Base-by-base conservation (phyloP, 2,797 vertebrate genomes). In the Orestias chungarensis region DNA sequence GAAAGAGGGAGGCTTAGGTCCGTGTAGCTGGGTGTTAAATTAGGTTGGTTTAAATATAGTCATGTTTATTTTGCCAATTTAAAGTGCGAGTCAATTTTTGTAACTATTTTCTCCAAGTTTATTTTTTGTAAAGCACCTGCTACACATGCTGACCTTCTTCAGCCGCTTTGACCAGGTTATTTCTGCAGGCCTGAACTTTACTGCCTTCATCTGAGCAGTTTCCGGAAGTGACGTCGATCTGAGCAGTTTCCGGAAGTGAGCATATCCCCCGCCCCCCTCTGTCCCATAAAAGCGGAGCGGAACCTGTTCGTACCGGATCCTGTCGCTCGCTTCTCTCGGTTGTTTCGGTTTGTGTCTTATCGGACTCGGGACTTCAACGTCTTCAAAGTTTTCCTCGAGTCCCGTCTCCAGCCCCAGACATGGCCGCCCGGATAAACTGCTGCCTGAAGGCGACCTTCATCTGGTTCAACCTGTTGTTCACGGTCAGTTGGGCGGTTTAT, bases 401-500 rank as follows among this genome's bases (percentile, higher is more conserved):
- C 9, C n/a, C 50, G 29, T 46, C 15, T 40, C 14, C 1, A 17
- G 0, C 29, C 6, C 11, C 2, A 38, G 75, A 14, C 75, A 92
- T 91, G 89, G 7, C 73, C 23, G 7, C 73, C 23, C 42, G 59
- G 31, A 47, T 90, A n/a, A 89, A 82, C 82, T 2, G 11, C 5
- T 85, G 85, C 71, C 78, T 92, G 31, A 88, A 87, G 10, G 3
- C 64, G 0, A 59, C 64, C 74, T 89, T 91, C 76, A 81, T 68
- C 57, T 3, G 68, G 75, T 91, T 91, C 75, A 92, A 92, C 81
- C 0, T 91, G 38, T 11, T 91, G 3, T 93, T 91, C 38, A 89
- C 89, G 82, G 92, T 93, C 46, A 91, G 88, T 86, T 14, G 6
- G 29, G 2, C 0, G 1, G 15, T 59, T 59, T 35, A n/a, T n/a